Conservation (phyloP, 2,797 vertebrate species). For the Paramormyrops hopkinsi region DNA sequence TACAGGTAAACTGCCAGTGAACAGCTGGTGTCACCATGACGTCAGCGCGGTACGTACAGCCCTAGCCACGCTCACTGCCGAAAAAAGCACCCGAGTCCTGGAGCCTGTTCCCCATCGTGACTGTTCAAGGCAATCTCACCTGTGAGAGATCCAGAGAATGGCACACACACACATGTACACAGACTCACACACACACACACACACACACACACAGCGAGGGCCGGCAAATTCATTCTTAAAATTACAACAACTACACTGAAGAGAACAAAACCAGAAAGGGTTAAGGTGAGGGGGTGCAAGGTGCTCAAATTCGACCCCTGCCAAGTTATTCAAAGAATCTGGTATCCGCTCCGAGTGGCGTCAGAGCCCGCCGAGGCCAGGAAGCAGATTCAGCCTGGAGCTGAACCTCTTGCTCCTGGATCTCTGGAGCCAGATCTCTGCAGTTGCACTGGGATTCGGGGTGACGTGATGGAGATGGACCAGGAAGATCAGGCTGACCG, state of each 20-base stretch:
- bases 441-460: neutral
- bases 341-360: neutral
- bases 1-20: neutral
- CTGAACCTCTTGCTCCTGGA: neutral
- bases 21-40: neutral
- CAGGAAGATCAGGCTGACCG: neutral
- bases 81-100: neutral
- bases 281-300: neutral
- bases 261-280: neutral
- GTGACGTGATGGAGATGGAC: neutral
- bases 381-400: neutral
- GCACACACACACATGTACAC: neutral
- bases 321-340: neutral
- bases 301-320: neutral
- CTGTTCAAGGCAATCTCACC: neutral
- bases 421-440: neutral
- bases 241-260: neutral
- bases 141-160: neutral
- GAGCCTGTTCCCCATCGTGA: neutral
- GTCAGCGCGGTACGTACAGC: neutral
- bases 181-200: neutral
- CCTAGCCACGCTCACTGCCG: no score
- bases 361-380: neutral
- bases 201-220: neutral
- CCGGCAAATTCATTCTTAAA: neutral